Conservation (phyloP, 2,113 vertebrate species). For the Anseranas semipalmata region DNA sequence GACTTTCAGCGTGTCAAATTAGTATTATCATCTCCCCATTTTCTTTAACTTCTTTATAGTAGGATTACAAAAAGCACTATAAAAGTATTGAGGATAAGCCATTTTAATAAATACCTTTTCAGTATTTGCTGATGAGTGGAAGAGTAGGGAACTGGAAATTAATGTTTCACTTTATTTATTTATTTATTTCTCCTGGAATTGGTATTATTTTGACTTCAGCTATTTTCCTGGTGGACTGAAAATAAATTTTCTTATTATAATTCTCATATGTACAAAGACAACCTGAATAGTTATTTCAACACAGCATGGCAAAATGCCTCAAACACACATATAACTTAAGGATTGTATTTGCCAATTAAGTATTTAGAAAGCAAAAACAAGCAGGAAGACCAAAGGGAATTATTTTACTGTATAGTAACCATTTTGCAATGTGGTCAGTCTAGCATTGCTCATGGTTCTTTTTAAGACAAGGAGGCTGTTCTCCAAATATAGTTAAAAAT, state of each 20-base stretch:
- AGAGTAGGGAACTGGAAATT: not conserved
- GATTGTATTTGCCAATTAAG: conserved; percentile 58
- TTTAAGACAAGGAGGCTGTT: conserved; percentile 24
- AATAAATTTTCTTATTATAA: conserved; percentile 22
- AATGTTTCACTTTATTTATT: conserved; percentile 13
- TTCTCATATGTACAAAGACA: not conserved
- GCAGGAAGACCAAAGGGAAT: conserved; percentile 32
- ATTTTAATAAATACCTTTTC: not conserved
- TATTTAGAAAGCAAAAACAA: conserved; percentile 61
- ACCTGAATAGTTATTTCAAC: conserved; percentile 48
- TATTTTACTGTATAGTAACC: conserved; percentile 49
- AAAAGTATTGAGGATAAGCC: not conserved
- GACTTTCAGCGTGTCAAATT: not conserved
- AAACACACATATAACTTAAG: conserved; percentile 20
- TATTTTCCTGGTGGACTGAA: not conserved
- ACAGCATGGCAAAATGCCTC: conserved; percentile 47
- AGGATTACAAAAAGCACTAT: not conserved
- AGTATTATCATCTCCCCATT: not conserved
- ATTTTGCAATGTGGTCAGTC: conserved; percentile 60
- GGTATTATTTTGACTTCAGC: conserved; percentile 24
- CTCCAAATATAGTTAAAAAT: conserved; percentile 60
- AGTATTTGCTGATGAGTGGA: not conserved
- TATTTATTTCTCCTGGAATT: not conserved
- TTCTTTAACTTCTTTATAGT: not conserved
- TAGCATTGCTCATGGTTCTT: conserved; percentile 33